Base-by-base conservation (phyloP, 2,113 vertebrate species). In the Anseranas semipalmata region DNA sequence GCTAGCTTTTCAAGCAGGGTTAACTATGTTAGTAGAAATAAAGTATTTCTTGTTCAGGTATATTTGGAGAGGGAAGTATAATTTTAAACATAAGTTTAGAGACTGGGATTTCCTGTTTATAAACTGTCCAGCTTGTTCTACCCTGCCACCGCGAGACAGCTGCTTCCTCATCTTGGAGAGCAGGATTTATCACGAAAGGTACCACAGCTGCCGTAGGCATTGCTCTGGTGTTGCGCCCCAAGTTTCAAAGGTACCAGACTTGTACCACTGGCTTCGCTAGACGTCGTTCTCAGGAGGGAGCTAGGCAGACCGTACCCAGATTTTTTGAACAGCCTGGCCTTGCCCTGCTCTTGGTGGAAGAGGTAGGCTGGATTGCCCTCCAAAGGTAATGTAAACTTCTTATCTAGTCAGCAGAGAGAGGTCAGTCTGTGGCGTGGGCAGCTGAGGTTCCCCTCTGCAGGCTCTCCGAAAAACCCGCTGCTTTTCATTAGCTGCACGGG, bases 211-310 rank as follows among this genome's bases (percentile, higher is more conserved):
- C 8, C 3, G 41, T 0, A 6, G 63, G 41, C 50, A 21, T 21
- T 3, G 8, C 84, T 71, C 7, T 33, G 14, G 41, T 32, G 11
- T 43, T 5, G 1, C 17, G 32, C 66, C 70, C 43, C 0, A 0
- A 4, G 13, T 43, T 46, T 65, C 62, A 19, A 45, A 53, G 85
- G 82, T 6, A 46, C n/a, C n/a, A 15, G 65, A 3, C 10, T 4
- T 10, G 12, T n/a, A 1, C n/a, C 32, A 22, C 41, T 68, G 1
- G 0, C 63, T 84, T 13, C 0, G 0, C 32, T 14, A 6, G 17
- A 6, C 8, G 19, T 9, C n/a, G 6, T 43, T 78, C 68, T 45
- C 2, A 1, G 20, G 43, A 37, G 28, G 48, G 43, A 80, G 37
- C 20, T 13, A 3, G 39, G 62, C 78, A 56, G 63, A 8, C 48